phyloP scores from a whole-genome alignment of 2,888 invertebrate genomes.

The Lobophora halterata region DNA sequence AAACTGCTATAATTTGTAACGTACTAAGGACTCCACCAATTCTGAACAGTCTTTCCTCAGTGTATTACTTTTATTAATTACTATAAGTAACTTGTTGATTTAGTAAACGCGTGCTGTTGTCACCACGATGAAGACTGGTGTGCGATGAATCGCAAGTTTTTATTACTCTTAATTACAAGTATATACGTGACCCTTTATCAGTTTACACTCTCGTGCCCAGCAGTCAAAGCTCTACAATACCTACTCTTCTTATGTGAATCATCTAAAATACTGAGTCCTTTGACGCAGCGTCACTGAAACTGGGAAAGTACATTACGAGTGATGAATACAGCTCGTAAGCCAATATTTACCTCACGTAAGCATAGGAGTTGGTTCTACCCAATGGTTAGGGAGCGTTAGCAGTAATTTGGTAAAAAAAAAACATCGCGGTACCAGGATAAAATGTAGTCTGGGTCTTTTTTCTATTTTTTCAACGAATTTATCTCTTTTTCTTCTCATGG shows the following conservation, averaged over 20 bases:
- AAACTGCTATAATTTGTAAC: no score
- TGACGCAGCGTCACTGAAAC: constrained; percentile 10
- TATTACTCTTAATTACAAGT: constrained; percentile 9
- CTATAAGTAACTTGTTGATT: background rate
- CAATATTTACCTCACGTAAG: no score
- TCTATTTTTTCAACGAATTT: no score
- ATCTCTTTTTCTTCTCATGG: no score
- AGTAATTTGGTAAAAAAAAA: no score
- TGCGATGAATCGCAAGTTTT: constrained; percentile 5
- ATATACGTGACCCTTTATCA: constrained; percentile 16
- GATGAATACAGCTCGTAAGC: background rate
- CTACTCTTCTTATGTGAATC: constrained; percentile 10
- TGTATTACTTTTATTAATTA: background rate
- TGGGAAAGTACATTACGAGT: constrained; percentile 15
- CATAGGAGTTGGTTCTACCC: no score
- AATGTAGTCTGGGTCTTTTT: no score
- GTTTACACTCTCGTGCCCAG: constrained; percentile 2
- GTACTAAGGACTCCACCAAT: no score
- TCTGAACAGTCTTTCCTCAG: background rate
- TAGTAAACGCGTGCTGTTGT: constrained; percentile 9
- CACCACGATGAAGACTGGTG: background rate
- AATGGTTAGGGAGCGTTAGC: no score
- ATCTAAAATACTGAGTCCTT: constrained; percentile 8
- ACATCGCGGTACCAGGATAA: constrained; percentile 1
- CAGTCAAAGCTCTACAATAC: background rate